These are phyloP conservation scores for Phortica okadai DNA, from an alignment of 2,888 invertebrate species.

Conservation along the genomic window DNA sequence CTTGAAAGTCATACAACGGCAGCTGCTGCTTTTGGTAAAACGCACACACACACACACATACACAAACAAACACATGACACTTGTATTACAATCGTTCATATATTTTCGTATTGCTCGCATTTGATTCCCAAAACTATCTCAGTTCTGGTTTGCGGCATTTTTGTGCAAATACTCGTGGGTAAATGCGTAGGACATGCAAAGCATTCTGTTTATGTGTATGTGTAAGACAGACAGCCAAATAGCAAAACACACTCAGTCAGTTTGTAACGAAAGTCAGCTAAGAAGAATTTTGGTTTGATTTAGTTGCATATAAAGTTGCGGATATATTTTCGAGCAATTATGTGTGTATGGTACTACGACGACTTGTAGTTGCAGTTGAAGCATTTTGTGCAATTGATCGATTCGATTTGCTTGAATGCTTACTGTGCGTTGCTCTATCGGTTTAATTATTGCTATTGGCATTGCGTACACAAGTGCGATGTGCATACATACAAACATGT, in stretches of 20 bases:
- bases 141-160: conserved; percentile 68
- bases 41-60: not conserved
- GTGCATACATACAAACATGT: too few relatives aligned
- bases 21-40: conserved; percentile 10
- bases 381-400: not conserved
- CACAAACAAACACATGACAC: not conserved
- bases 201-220: not conserved
- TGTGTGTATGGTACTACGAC: not conserved
- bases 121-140: conserved; percentile 63
- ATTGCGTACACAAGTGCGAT: not conserved
- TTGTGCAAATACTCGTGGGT: conserved; percentile 61
- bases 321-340: not conserved
- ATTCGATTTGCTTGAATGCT: not conserved
- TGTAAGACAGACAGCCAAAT: not conserved
- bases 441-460: not conserved
- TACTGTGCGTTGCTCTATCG: not conserved
- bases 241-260: too few relatives aligned
- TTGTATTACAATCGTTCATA: conserved; percentile 39
- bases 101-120: conserved; percentile 55
- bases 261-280: not conserved
- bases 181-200: not conserved
- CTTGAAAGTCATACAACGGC: not conserved
- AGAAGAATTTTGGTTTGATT: conserved; percentile 24
- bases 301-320: conserved; percentile 1
- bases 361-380: not conserved